These are phyloP conservation scores for Paradoxurus hermaphroditus DNA, from an alignment of 2,113 vertebrate genomes.

Conservation along the genomic window DNA sequence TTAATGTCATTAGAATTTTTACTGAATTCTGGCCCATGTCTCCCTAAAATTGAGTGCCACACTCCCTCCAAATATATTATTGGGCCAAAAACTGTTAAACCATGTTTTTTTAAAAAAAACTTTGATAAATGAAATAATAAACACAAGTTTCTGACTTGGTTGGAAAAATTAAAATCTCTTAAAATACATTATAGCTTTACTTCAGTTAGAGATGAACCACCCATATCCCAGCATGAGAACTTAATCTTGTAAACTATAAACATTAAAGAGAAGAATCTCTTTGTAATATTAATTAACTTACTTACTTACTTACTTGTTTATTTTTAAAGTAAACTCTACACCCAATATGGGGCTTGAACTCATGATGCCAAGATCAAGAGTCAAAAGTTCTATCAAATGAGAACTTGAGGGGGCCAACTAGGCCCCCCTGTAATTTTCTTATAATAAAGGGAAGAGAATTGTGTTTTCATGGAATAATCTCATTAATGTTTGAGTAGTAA, in stretches of 20 bases:
- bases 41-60: not conserved
- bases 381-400: not conserved
- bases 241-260: not conserved
- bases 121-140: conserved; percentile 12
- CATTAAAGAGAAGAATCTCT: not conserved
- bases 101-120: not conserved
- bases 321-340: not conserved
- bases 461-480: not conserved
- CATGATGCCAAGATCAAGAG: not conserved
- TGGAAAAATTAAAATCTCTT: conserved; percentile 24
- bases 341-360: not conserved
- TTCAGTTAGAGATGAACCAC: not conserved
- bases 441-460: not conserved
- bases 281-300: not conserved
- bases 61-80: not conserved
- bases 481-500: not conserved
- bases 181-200: not conserved
- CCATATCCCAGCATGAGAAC: not conserved
- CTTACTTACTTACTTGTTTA: not conserved
- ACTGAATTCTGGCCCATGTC: not conserved
- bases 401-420: no score
- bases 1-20: not conserved
- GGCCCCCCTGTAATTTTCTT: no score
- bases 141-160: conserved; percentile 1
- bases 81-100: not conserved